phyloP scores from a whole-genome alignment of 2,113 vertebrate genomes.

The Lophius piscatorius region DNA sequence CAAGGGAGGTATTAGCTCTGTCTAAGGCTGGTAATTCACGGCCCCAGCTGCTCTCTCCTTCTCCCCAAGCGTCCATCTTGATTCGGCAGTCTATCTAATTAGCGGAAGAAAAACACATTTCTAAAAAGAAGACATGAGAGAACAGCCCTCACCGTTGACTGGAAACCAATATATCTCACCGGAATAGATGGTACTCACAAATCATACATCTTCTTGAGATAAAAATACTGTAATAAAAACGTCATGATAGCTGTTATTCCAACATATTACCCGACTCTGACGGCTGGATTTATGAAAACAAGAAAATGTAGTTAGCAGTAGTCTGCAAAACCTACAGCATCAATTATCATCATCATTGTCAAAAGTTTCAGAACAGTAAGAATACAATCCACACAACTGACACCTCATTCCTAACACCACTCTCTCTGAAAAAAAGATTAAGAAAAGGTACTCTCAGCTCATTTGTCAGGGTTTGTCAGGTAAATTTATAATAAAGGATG shows the following conservation, averaged over 20 bases:
- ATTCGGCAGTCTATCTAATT: constrained; percentile 69
- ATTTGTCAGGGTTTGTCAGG: too few relatives aligned
- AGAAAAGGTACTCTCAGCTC: too few relatives aligned
- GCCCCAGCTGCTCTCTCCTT: constrained; percentile 62
- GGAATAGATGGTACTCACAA: constrained; percentile 25
- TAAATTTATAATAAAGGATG: too few relatives aligned
- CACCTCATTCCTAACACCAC: too few relatives aligned
- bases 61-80: constrained; percentile 69
- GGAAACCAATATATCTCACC: constrained; percentile 34
- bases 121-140: constrained; percentile 26
- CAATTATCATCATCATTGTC: too few relatives aligned
- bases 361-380: too few relatives aligned
- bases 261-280: background rate
- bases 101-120: constrained; percentile 60
- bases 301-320: background rate
- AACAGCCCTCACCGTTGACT: constrained; percentile 29
- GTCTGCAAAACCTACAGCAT: too few relatives aligned
- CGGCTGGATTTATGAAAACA: background rate
- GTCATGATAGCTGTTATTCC: constrained; percentile 9
- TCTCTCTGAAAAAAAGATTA: too few relatives aligned
- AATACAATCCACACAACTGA: too few relatives aligned
- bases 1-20: constrained; percentile 47
- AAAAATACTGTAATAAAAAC: constrained; percentile 2
- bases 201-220: constrained; percentile 28
- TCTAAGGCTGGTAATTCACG: constrained; percentile 65